Conservation (phyloP, 2,113 vertebrate species). For the Prochilodus magdalenae region DNA sequence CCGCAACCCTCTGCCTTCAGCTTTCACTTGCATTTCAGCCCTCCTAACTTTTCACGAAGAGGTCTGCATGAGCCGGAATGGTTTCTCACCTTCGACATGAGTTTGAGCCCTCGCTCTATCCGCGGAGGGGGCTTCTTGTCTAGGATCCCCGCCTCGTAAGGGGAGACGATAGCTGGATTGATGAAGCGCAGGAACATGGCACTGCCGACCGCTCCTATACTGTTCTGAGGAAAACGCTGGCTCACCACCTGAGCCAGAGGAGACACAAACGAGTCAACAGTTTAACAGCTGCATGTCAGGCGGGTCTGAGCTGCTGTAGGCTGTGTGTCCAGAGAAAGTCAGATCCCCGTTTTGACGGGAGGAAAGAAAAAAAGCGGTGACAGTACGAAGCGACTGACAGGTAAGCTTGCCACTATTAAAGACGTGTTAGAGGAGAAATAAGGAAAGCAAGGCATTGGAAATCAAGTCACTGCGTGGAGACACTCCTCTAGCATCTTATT, state of each 20-base stretch:
- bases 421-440: slow-evolving; percentile 24
- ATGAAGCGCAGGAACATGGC: slow-evolving; percentile 98
- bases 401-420: neutral
- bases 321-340: neutral
- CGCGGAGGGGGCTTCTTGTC: slow-evolving; percentile 95
- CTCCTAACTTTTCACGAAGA: too few species aligned
- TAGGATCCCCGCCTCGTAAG: slow-evolving; percentile 95
- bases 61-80: too few species aligned
- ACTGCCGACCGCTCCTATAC: slow-evolving; percentile 96
- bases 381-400: too few species aligned
- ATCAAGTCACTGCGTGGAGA: neutral
- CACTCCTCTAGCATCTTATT: neutral
- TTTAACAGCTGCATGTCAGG: neutral
- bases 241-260: slow-evolving; percentile 87
- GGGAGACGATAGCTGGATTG: slow-evolving; percentile 97
- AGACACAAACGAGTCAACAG: neutral
- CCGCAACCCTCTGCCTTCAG: too few species aligned
- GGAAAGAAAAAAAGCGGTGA: too few species aligned
- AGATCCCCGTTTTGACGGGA: neutral
- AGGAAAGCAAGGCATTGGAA: slow-evolving; percentile 26
- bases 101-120: slow-evolving; percentile 94
- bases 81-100: slow-evolving; percentile 93
- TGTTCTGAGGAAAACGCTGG: slow-evolving; percentile 98
- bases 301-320: neutral
- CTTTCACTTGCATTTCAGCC: neutral